phyloP scores from a whole-genome alignment of 1,140 invertebrate species.

The Temnothorax longispinosus region DNA sequence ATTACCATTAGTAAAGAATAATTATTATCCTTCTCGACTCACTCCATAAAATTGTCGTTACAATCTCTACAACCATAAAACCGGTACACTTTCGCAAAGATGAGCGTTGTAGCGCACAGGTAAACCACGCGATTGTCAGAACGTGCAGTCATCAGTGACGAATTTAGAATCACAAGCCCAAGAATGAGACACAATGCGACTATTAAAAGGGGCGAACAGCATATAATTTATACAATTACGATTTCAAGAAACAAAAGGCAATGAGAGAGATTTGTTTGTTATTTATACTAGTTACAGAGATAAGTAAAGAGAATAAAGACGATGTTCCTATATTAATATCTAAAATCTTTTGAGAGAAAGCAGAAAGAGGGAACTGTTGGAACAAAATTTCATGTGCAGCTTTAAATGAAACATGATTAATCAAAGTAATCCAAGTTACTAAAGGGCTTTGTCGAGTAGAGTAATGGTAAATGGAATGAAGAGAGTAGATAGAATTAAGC shows the following conservation, averaged over 20 bases:
- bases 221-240: background rate
- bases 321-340: background rate
- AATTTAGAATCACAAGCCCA: background rate
- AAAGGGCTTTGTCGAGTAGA: background rate
- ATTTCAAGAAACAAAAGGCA: background rate
- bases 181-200: background rate
- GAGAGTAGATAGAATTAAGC: background rate
- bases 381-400: background rate
- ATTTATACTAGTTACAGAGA: background rate
- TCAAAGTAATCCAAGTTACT: background rate
- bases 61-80: slow-evolving; percentile 11
- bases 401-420: slow-evolving; percentile 20
- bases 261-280: background rate
- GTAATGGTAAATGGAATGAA: background rate
- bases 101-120: background rate
- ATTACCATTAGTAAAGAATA: slow-evolving; percentile 2
- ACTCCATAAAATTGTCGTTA: slow-evolving; percentile 1
- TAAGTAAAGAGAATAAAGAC: too few species aligned
- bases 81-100: background rate
- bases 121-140: background rate
- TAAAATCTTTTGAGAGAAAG: background rate
- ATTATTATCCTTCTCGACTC: slow-evolving; percentile 20
- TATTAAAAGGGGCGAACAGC: background rate
- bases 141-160: background rate
- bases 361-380: background rate